Evolutionary conservation across 1,140 invertebrate species (phyloP).

Genomic region (Achroia grisella): DNA sequence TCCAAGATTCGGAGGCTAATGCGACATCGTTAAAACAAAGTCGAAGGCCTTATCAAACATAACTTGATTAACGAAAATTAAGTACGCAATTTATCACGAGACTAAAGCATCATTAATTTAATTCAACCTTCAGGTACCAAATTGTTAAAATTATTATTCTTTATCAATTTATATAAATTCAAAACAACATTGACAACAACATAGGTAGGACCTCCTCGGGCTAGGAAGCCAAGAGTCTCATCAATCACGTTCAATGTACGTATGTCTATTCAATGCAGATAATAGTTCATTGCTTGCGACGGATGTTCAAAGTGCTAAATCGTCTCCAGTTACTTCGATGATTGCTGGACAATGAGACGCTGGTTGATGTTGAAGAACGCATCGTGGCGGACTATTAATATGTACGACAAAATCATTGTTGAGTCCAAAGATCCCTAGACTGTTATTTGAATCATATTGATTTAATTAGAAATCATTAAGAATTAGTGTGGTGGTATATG

Average conservation of each 20-base stretch:
- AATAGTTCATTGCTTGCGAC: slow-evolving; percentile 14
- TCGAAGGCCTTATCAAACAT: too few species aligned
- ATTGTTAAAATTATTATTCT: too few species aligned
- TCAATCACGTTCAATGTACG: neutral
- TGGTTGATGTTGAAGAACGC: neutral
- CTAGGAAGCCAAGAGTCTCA: neutral
- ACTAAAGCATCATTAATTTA: too few species aligned
- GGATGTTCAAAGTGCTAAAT: slow-evolving; percentile 31
- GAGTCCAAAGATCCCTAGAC: neutral
- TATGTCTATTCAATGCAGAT: neutral
- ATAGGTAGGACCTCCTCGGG: neutral
- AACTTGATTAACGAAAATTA: too few species aligned
- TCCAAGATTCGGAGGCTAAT: too few species aligned
- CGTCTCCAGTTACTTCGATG: slow-evolving; percentile 15
- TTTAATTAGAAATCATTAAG: neutral
- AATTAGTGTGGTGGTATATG: neutral
- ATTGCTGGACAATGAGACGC: slow-evolving; percentile 30
- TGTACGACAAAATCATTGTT: neutral
- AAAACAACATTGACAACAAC: neutral
- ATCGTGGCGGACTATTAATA: neutral
- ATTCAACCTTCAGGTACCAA: too few species aligned
- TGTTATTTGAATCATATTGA: too few species aligned
- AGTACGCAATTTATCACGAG: too few species aligned
- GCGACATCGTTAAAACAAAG: too few species aligned
- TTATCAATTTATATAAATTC: neutral